Base-by-base conservation (phyloP, 2,888 invertebrate genomes). In the Punctoribates punctum region DNA sequence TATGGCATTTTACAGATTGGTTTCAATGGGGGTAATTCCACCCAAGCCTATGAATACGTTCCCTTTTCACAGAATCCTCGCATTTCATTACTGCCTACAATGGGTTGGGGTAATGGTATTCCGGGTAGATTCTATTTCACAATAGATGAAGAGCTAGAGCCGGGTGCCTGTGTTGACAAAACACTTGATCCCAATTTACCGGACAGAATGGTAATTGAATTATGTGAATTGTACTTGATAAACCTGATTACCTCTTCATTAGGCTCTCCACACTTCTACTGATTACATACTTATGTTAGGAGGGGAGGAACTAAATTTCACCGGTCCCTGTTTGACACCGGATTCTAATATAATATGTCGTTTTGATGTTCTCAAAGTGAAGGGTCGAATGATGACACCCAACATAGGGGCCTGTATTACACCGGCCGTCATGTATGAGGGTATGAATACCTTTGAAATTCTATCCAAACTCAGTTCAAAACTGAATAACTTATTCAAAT, bases 1-100 rank as follows among this genome's bases (percentile, higher is more conserved):
- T n/a, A n/a, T n/a, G n/a, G n/a, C n/a, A n/a, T 34, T 1, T 20
- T 46, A 29, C 42, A 78, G 78, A 90, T 94, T 82, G 97, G 97
- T 62, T 97, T 98, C 84, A 98, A 98, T 84, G 97, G 92, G 75
- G 98, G 98, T 74, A 94, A 96, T 82, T 95, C 94, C 23, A 95
- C 95, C 0, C 89, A 90, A 82, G 89, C 91, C 79, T 94, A 90
- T 83, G 93, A 94, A 84, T 95, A 95, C 83, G 88, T 88, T 77
- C 95, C 95, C 0, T 96, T 94, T 85, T 94, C 94, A 73, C 95
- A 95, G 84, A 88, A 88, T 13, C 90, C 92, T 65, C 92, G 93
- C 4, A 87, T 94, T 54, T 88, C 93, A 81, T 93, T 94, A 84
- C 85, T 96, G 79, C 89, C 91, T 0, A 89, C 90, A 9, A 88